Evolutionary conservation across 2,888 invertebrate species (phyloP), one percentile per base, ranked within the genome.

Genomic region (Amphimallon solstitiale): DNA sequence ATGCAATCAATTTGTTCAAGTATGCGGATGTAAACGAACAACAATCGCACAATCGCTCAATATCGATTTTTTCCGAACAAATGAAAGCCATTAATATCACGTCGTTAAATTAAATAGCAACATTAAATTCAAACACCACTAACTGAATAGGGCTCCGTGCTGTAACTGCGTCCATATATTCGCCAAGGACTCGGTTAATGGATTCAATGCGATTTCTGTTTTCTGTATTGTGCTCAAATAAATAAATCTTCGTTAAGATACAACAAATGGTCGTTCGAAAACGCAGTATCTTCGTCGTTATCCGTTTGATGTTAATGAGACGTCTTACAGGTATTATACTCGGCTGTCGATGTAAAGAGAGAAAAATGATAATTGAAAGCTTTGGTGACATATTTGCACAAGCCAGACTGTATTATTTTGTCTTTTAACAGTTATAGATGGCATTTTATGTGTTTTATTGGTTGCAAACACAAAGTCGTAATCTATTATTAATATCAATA

Each of bases 201-300:
- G 48, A 49, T 29, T 23, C 48, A 14, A 29, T 49, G 48, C 48
- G 23, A 49, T 49, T 49, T 49, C 48, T 49, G 23, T 49, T 29
- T 49, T 49, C 48, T 49, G 7, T 49, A 12, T 15, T 19, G 14
- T 29, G 29, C 19, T 49, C 48, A 23, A 19, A 29, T 49, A 29
- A 29, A 49, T 49, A 49, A 49, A 34, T 49, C 48, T 49, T 49
- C 48, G 48, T 49, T 49, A 49, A 29, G 23, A 49, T 49, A 49
- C 29, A 45, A 45, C 45, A 45, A 15, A 45, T 17, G 45, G 17
- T 45, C 45, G 45, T 45, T 40, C 40, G 40, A 14, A 17, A 19
- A 45, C 19, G 45, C 19, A 45, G 45, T 45, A 7, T 9, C 45
- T 9, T 17, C 7, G 45, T 45, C 45, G 45, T 45, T 45, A 45